Percentiles rank a stretch among this genome's conserved stretches.
These are phyloP conservation scores for Xylophagus ater DNA, from an alignment of 2,888 invertebrate species.

Conservation along the genomic window DNA sequence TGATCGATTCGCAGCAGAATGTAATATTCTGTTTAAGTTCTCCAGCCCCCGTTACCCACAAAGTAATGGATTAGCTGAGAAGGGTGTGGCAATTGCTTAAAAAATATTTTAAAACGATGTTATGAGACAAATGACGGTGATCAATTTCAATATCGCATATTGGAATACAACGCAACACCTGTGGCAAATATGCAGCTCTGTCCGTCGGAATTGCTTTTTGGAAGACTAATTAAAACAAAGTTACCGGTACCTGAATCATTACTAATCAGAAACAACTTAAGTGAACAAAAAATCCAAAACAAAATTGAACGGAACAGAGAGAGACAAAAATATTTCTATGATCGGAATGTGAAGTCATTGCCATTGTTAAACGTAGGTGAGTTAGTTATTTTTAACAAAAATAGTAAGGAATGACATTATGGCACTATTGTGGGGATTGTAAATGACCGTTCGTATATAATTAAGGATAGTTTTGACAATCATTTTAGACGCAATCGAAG, in stretches of 20 bases:
- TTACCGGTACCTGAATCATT: slow-evolving; percentile 14
- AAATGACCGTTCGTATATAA: slow-evolving; percentile 15
- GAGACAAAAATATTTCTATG: slow-evolving; percentile 17
- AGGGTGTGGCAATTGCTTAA: slow-evolving; percentile 17
- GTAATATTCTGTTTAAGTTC: slow-evolving; percentile 11
- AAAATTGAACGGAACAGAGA: slow-evolving; percentile 14
- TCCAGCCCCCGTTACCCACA: slow-evolving; percentile 15
- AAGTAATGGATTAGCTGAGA: slow-evolving; percentile 15
- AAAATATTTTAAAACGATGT: slow-evolving; percentile 18
- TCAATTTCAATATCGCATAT: slow-evolving; percentile 16
- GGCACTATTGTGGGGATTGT: slow-evolving; percentile 13
- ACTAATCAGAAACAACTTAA: slow-evolving; percentile 12
- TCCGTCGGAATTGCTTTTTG: slow-evolving; percentile 16
- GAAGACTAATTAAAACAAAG: slow-evolving; percentile 14
- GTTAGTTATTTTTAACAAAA: slow-evolving; percentile 17
- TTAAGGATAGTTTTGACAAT: slow-evolving; percentile 13
- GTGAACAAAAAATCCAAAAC: slow-evolving; percentile 9
- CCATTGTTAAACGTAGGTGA: slow-evolving; percentile 13
- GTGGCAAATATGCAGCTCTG: slow-evolving; percentile 15
- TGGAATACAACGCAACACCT: slow-evolving; percentile 20
- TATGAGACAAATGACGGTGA: slow-evolving; percentile 12
- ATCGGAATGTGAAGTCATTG: slow-evolving; percentile 15
- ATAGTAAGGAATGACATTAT: slow-evolving; percentile 16
- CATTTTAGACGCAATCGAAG: slow-evolving; percentile 9
- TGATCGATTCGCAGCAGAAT: slow-evolving; percentile 6